Conservation (phyloP, 2,888 invertebrate species). For the Drosophila testacea region DNA sequence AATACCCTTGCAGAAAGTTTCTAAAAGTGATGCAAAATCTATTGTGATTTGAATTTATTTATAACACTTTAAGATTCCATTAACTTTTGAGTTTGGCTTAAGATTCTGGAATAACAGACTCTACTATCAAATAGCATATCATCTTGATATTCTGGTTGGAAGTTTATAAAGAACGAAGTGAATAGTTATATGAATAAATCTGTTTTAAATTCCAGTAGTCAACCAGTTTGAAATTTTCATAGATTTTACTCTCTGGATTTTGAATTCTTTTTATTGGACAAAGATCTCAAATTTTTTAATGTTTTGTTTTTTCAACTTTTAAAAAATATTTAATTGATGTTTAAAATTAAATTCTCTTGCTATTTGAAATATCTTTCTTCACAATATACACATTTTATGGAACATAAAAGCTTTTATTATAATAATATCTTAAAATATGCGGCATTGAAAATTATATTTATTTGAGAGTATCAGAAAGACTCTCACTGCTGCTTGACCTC, state of each 20-base stretch:
- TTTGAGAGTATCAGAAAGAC: neutral
- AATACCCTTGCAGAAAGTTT: conserved; percentile 12
- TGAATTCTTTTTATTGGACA: neutral
- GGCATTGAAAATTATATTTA: neutral
- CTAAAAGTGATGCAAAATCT: neutral
- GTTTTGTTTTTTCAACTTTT: too few relatives aligned
- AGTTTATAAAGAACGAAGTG: too few relatives aligned
- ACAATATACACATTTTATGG: too few relatives aligned
- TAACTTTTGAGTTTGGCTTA: neutral
- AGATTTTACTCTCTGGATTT: too few relatives aligned
- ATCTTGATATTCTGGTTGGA: neutral
- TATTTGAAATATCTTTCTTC: neutral
- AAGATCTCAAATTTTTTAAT: neutral
- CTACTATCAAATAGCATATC: neutral
- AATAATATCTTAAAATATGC: neutral
- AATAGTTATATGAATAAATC: too few relatives aligned
- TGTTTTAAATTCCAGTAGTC: too few relatives aligned
- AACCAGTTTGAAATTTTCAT: neutral
- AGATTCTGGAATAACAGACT: neutral
- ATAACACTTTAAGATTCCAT: neutral
- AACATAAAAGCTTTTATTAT: neutral
- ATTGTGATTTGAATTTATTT: neutral
- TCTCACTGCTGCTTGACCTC: neutral
- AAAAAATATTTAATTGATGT: too few relatives aligned
- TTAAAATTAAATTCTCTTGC: too few relatives aligned